Percentiles rank a stretch among this genome's conserved stretches.
Evolutionary conservation across 2,113 vertebrate genomes (phyloP).

Genomic region (Macquaria australasica): DNA sequence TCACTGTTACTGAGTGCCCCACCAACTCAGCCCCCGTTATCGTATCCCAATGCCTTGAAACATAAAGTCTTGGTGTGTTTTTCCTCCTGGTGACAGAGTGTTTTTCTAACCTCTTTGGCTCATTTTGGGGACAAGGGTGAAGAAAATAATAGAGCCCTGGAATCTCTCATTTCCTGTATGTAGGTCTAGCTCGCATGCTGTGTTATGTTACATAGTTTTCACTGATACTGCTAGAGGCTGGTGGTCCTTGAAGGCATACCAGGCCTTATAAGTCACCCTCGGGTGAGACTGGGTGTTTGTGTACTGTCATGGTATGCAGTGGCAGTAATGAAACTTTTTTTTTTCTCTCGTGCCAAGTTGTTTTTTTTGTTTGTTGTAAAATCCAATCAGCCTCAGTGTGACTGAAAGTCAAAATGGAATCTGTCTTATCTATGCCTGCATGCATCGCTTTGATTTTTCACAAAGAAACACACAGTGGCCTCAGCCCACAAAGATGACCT

Average conservation of each 20-base stretch:
- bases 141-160: slow-evolving; percentile 55
- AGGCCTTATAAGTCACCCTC: slow-evolving; percentile 64
- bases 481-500: slow-evolving; percentile 56
- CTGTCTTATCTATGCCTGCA: slow-evolving; percentile 50
- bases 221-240: slow-evolving; percentile 38
- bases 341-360: slow-evolving; percentile 6
- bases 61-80: slow-evolving; percentile 42
- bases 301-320: slow-evolving; percentile 52
- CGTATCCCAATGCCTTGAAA: slow-evolving; percentile 37
- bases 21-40: not conserved
- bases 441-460: slow-evolving; percentile 54
- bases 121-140: slow-evolving; percentile 37
- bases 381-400: slow-evolving; percentile 48
- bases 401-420: slow-evolving; percentile 44
- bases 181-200: slow-evolving; percentile 36
- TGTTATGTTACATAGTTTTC: slow-evolving; percentile 56
- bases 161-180: slow-evolving; percentile 76
- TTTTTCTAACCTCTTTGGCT: slow-evolving; percentile 57
- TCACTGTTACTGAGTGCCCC: slow-evolving; percentile 27
- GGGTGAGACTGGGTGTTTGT: slow-evolving; percentile 46
- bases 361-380: slow-evolving; percentile 18
- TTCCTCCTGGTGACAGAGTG: slow-evolving; percentile 1
- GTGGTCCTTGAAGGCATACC: slow-evolving; percentile 61
- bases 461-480: slow-evolving; percentile 31
- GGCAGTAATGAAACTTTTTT: slow-evolving; percentile 14